phyloP scores from a whole-genome alignment of 2,113 vertebrate genomes.

The Poeciliopsis prolifica region DNA sequence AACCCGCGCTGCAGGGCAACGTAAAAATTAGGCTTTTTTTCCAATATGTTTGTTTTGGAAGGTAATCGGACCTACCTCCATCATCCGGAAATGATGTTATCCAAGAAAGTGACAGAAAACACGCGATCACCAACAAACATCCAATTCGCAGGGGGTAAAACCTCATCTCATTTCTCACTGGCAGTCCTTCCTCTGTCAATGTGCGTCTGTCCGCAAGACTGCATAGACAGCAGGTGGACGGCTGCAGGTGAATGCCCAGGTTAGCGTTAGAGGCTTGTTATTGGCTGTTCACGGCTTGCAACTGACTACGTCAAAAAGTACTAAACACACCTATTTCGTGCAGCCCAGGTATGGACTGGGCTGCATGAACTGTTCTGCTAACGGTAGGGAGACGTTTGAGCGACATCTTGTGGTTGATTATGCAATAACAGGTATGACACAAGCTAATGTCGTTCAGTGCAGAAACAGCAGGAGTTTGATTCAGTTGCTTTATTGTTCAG shows the following conservation, averaged over 20 bases:
- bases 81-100: constrained; percentile 27
- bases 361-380: too few species aligned
- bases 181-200: not conserved
- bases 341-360: not conserved
- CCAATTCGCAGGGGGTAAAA: constrained; percentile 9
- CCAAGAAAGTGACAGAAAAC: constrained; percentile 33
- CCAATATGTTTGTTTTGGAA: too few species aligned
- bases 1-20: too few species aligned
- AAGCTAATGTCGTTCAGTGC: too few species aligned
- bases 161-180: constrained; percentile 44
- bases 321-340: not conserved
- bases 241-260: not conserved
- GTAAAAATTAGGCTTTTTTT: too few species aligned
- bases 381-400: not conserved
- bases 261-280: not conserved
- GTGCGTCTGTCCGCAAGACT: not conserved
- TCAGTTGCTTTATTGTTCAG: too few species aligned
- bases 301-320: not conserved
- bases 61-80: constrained; percentile 29
- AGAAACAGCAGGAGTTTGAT: too few species aligned
- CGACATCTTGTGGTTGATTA: constrained; percentile 3
- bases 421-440: too few species aligned
- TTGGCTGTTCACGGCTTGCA: not conserved
- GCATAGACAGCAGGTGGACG: constrained; percentile 14
- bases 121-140: constrained; percentile 19